Evolutionary conservation across 1,140 invertebrate species (phyloP).

Genomic region (Anastrepha ludens): DNA sequence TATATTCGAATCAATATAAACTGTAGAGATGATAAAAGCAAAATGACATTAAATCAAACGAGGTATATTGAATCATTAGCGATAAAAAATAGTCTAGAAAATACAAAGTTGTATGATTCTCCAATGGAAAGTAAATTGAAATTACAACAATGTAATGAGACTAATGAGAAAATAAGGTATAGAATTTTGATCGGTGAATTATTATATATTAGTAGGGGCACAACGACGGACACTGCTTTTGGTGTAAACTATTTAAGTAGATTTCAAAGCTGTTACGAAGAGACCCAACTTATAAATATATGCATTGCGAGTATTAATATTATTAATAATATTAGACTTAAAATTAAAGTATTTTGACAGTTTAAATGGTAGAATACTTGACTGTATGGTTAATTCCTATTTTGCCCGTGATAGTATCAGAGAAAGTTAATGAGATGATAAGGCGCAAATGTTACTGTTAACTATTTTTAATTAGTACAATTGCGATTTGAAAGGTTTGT

Average conservation of each 20-base stretch:
- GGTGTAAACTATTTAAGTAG: too few relatives aligned
- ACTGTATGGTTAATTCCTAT: too few relatives aligned
- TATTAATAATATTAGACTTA: constrained; percentile 67
- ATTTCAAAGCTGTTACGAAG: too few relatives aligned
- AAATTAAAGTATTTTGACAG: neutral
- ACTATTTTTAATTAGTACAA: too few relatives aligned
- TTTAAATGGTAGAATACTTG: constrained; percentile 59
- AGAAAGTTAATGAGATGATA: too few relatives aligned
- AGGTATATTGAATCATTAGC: constrained; percentile 73
- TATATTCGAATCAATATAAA: constrained; percentile 63
- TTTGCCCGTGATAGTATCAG: too few relatives aligned
- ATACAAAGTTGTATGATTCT: constrained; percentile 61
- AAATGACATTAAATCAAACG: constrained; percentile 69
- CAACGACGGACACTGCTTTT: constrained; percentile 37
- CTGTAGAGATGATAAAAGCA: constrained; percentile 63
- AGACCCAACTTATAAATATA: too few relatives aligned
- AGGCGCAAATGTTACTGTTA: too few relatives aligned
- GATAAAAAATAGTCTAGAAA: constrained; percentile 69
- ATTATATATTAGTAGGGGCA: constrained; percentile 73
- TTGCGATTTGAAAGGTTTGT: too few relatives aligned
- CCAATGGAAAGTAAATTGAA: constrained; percentile 75
- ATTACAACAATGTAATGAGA: constrained; percentile 60
- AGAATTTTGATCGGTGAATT: constrained; percentile 71
- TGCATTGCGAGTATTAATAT: neutral
- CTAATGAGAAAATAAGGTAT: constrained; percentile 46